phyloP scores from a whole-genome alignment of 1,140 invertebrate genomes.

The Dreissena polymorpha region DNA sequence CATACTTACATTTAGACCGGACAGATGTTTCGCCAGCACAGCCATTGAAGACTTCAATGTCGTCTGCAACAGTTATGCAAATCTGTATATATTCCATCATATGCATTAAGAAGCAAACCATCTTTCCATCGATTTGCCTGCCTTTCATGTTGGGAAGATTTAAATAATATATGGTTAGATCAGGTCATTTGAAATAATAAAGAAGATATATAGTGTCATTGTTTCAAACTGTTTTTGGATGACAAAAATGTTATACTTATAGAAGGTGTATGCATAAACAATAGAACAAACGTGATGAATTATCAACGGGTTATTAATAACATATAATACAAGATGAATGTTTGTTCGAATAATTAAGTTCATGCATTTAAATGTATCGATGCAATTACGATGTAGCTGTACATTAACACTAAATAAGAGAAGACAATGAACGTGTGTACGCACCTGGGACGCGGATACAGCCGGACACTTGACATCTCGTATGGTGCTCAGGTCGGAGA shows the following conservation, averaged over 20 bases:
- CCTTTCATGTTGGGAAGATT: no score
- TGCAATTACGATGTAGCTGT: not conserved
- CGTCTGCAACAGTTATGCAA: no score
- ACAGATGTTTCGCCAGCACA: slow-evolving; percentile 6
- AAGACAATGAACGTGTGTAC: not conserved
- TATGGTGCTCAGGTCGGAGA: slow-evolving; percentile 22
- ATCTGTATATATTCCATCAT: no score
- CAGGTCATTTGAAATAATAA: no score
- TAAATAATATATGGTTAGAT: no score
- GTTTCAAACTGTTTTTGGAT: no score
- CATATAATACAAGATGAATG: not conserved
- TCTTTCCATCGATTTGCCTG: no score
- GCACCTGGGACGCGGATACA: slow-evolving; percentile 31
- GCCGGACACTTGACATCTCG: slow-evolving; percentile 26
- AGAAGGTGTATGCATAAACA: no score
- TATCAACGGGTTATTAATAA: not conserved
- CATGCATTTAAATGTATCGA: not conserved
- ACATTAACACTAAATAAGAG: not conserved
- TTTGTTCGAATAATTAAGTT: not conserved
- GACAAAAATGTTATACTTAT: no score
- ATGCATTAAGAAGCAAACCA: no score
- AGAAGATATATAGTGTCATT: no score
- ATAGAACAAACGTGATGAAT: no score
- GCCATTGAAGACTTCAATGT: slow-evolving; percentile 27
- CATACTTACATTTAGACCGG: slow-evolving; percentile 33